Percentiles rank a stretch among this genome's conserved stretches.
phyloP scores from a whole-genome alignment of 2,888 invertebrate species.

The Rotaria magnacalcarata region DNA sequence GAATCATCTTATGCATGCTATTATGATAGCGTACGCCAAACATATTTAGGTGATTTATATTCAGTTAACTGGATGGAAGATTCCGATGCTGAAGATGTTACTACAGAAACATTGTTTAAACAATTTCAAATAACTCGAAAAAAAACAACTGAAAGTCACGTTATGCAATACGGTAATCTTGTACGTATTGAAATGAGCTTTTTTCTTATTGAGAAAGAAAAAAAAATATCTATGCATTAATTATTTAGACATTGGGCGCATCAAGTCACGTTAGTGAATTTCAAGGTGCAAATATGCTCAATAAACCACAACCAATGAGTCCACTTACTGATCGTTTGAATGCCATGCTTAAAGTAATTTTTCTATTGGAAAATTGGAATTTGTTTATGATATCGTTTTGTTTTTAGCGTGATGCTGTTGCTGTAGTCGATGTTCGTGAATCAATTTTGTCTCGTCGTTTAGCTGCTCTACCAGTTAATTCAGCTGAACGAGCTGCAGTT shows the following conservation, averaged over 20 bases:
- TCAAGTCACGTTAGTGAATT: slow-evolving; percentile 38
- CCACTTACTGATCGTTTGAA: slow-evolving; percentile 29
- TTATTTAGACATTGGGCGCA: slow-evolving; percentile 33
- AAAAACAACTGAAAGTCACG: slow-evolving; percentile 64
- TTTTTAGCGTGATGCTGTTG: slow-evolving; percentile 45
- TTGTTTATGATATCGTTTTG: neutral
- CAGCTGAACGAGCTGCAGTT: neutral
- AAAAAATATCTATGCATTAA: neutral
- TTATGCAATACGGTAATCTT: slow-evolving; percentile 64
- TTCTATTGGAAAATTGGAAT: too few relatives aligned
- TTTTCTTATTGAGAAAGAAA: too few relatives aligned
- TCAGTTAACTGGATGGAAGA: slow-evolving; percentile 67
- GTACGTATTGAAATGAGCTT: slow-evolving; percentile 48
- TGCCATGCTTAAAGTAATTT: slow-evolving; percentile 36
- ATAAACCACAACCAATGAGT: neutral
- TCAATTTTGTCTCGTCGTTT: slow-evolving; percentile 43
- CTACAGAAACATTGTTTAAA: slow-evolving; percentile 37
- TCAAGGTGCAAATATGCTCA: slow-evolving; percentile 31
- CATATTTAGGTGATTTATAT: slow-evolving; percentile 66
- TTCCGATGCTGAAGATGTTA: slow-evolving; percentile 57
- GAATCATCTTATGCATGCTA: slow-evolving; percentile 66
- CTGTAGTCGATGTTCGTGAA: slow-evolving; percentile 46
- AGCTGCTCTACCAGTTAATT: neutral
- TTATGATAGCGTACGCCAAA: slow-evolving; percentile 60
- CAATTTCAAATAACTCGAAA: slow-evolving; percentile 59